Base-by-base conservation (phyloP, 2,888 invertebrate species). In the Ophion slaviceki region DNA sequence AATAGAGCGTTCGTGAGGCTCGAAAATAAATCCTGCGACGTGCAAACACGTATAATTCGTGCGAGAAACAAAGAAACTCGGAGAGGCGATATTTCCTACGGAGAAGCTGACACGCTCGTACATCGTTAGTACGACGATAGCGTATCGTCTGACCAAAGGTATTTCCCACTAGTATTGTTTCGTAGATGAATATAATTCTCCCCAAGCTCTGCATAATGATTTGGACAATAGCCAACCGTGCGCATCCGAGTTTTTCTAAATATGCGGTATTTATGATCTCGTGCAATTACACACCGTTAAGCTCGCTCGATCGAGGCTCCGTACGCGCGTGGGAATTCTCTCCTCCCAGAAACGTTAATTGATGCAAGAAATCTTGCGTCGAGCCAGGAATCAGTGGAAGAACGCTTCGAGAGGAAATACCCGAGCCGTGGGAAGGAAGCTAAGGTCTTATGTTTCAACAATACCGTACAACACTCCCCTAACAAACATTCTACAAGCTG, bases 311-410 rank as follows among this genome's bases (percentile, higher is more conserved):
- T 28, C 85, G 76, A 74, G 72, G n/a, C 45, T 74, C 68, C 75
- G 86, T 40, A 87, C 75, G 87, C 86, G 3, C 90, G 91, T 93
- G 93, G 90, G 93, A 93, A 93, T 90, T 92, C 91, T 90, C 89
- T 20, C 87, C 83, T 80, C 80, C 45, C 80, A 84, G 84, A 89
- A 91, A 88, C 88, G 85, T 89, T 92, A 93, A 93, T 93, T 93
- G 93, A 90, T 90, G 88, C 86, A 86, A 90, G 92, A 92, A 92
- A 92, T 93, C 91, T 93, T 88, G 91, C 90, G 91, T 92, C 87
- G 87, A 92, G 89, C 89, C 90, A 91, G 92, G 92, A 93, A 92
- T 91, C 90, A 88, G 88, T 86, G 88, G 90, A 88, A 6, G 47
- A 89, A 91, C 88, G 84, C 87, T 87, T 89, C 92, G 91, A 91